Evolutionary conservation across 2,113 vertebrate species (phyloP), one percentile per base, ranked within the genome.

Genomic region (Empidonax traillii): DNA sequence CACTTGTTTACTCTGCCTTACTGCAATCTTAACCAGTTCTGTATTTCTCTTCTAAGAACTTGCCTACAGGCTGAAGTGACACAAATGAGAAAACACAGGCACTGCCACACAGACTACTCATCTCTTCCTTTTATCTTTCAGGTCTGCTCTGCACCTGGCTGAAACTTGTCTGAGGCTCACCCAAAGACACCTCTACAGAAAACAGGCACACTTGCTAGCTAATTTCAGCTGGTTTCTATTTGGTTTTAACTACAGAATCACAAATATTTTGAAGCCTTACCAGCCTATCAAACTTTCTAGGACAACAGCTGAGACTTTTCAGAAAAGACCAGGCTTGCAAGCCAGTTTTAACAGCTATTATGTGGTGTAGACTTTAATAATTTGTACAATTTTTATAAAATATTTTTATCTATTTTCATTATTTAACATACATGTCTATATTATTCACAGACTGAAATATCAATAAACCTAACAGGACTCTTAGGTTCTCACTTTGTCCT

Each of bases 71-170:
- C 71, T 89, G 69, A 59, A 24, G 71, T 18, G 62, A 71, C 59
- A 52, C 51, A 90, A 94, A 93, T 53, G 31, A 97, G 94, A 96
- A 93, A 93, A 39, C 76, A 95, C 73, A 68, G 76, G 90, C 71
- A 69, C 62, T 16, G 28, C 9, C 11, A 7, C 43, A 52, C 69
- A 65, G 80, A 51, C 90, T 58, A 23, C 86, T 92, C 28, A 20
- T 74, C 93, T 94, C 96, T 96, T 93, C 91, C 97, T 97, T 96
- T 96, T 97, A 35, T 90, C 96, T 98, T 98, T 93, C 97, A 98
- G 98, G 89, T 97, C 96, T 96, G 95, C 96, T 94, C 90, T 94
- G 94, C 91, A 81, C 95, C 91, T 87, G 28, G 85, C 94, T 91
- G 95, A 93, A 96, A 75, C 91, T 71, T 89, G 85, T 66, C 90